Conservation (phyloP, 2,113 vertebrate genomes). For the Lycaon pictus region DNA sequence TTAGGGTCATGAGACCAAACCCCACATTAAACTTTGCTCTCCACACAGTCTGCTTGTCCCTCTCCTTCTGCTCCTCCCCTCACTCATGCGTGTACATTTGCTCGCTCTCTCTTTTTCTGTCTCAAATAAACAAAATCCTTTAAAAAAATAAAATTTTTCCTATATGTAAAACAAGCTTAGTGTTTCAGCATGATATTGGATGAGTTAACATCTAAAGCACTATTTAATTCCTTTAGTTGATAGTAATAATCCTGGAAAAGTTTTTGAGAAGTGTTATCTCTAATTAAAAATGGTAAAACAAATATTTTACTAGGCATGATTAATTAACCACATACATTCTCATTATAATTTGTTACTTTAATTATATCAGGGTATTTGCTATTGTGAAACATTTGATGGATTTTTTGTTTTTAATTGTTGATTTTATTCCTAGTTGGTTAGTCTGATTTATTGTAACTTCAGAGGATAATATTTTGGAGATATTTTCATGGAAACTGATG, state of each 20-base stretch:
- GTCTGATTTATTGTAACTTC: neutral
- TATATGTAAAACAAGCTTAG: neutral
- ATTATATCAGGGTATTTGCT: neutral
- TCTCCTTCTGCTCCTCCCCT: neutral
- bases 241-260: neutral
- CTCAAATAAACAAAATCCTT: neutral
- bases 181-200: neutral
- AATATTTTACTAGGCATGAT: neutral
- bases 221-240: constrained; percentile 22
- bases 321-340: neutral
- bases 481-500: neutral
- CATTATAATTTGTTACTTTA: neutral
- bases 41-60: neutral
- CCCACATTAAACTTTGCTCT: neutral
- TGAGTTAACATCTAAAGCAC: constrained; percentile 8
- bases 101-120: neutral
- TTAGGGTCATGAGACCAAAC: neutral
- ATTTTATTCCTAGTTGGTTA: constrained; percentile 43
- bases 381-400: neutral
- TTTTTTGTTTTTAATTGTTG: neutral
- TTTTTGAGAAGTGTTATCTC: neutral
- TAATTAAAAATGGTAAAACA: constrained; percentile 10
- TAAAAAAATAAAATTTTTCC: neutral
- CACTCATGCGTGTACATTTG: rapidly evolving
- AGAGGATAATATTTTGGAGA: neutral